These are phyloP conservation scores for Neoaliturus tenellus DNA, from an alignment of 2,888 invertebrate genomes.

Conservation along the genomic window DNA sequence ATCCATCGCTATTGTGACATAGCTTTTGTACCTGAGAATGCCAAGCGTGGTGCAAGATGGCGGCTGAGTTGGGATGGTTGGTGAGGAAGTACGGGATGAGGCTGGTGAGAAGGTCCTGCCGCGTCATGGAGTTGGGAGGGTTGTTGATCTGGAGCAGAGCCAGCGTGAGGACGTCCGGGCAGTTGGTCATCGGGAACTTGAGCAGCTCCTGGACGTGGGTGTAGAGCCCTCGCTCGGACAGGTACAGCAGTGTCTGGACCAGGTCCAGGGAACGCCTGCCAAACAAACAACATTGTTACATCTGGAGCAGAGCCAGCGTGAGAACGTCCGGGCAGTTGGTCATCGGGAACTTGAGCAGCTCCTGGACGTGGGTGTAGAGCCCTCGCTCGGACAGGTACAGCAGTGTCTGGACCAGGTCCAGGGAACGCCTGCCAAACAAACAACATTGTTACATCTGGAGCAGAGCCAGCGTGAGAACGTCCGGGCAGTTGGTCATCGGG, in stretches of 20 bases:
- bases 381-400: too few species aligned
- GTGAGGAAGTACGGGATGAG: constrained; percentile 95
- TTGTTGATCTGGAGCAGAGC: constrained; percentile 92
- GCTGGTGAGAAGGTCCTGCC: constrained; percentile 91
- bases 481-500: too few species aligned
- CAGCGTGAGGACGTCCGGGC: constrained; percentile 95
- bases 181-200: constrained; percentile 93
- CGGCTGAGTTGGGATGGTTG: constrained; percentile 97
- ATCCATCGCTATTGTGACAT: too few species aligned
- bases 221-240: constrained; percentile 92
- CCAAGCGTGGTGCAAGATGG: constrained; percentile 98
- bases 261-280: constrained; percentile 89
- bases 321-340: too few species aligned
- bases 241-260: constrained; percentile 89
- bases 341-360: too few species aligned
- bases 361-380: too few species aligned
- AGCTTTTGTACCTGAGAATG: constrained; percentile 77
- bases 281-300: constrained; percentile 20
- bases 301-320: too few species aligned
- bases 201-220: constrained; percentile 91
- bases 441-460: too few species aligned
- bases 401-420: too few species aligned
- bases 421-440: too few species aligned
- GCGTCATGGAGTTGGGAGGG: constrained; percentile 84
- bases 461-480: too few species aligned